These are phyloP conservation scores for Hydrochoerus hydrochaeris DNA, from an alignment of 2,113 vertebrate genomes.

Conservation along the genomic window DNA sequence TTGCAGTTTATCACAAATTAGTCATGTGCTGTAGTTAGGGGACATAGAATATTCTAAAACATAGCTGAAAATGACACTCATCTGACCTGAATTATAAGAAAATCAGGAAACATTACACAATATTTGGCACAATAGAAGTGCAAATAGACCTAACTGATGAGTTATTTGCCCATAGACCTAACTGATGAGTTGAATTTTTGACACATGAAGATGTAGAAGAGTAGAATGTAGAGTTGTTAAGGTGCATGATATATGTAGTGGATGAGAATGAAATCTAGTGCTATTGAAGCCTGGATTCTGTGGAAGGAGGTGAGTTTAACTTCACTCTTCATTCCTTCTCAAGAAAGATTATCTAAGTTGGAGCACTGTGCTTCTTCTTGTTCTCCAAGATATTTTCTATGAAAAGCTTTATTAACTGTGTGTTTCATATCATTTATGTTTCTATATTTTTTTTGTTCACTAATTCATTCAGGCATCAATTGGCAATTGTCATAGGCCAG, in stretches of 20 bases:
- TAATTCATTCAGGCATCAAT: neutral
- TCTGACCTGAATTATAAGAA: neutral
- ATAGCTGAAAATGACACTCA: neutral
- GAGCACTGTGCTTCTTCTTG: neutral
- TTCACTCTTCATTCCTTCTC: neutral
- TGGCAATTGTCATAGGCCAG: neutral
- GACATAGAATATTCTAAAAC: neutral
- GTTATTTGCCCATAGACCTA: neutral
- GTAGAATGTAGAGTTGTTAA: neutral
- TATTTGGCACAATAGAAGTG: neutral
- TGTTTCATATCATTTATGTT: neutral
- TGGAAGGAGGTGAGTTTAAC: neutral
- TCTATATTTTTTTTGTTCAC: constrained; percentile 14
- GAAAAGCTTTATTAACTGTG: neutral
- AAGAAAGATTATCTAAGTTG: accelerated
- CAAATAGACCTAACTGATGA: neutral
- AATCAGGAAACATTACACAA: neutral
- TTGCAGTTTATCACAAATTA: neutral
- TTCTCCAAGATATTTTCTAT: constrained; percentile 13
- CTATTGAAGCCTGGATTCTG: neutral
- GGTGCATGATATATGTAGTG: neutral
- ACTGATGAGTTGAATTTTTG: neutral
- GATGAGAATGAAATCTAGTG: neutral
- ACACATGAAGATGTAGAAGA: neutral
- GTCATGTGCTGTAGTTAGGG: neutral